Base-by-base conservation (phyloP, 2,113 vertebrate genomes). In the Dolichotis patagonum region DNA sequence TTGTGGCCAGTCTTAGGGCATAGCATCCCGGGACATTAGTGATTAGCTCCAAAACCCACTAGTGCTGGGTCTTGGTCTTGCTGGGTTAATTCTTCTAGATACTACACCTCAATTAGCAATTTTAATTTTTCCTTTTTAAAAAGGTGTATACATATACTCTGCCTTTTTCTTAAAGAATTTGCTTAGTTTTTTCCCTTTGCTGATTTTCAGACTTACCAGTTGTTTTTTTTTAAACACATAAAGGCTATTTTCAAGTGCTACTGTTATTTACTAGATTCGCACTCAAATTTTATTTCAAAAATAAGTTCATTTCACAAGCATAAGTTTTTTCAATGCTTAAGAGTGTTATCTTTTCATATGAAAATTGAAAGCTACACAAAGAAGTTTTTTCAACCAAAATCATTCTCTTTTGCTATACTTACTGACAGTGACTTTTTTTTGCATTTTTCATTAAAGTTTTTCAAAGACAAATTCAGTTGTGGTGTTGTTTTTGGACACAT, bases 401-500 rank as follows among this genome's bases (percentile, higher is more conserved):
- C 62, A 96, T 81, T 96, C 54, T 86, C 65, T 91, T 85, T 88
- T 95, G 56, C 43, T 96, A 75, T 84, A 93, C 26, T 83, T 94
- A 97, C 1, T 91, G 30, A 93, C 93, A 80, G 32, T 89, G 78
- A 88, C 77, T 97, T 96, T 96, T 60, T n/a, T 89, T 95, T 93
- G 65, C 14, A 83, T 91, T 96, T 94, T 97, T 93, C 93, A 91
- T 97, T 89, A 86, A 93, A 81, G 83, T 77, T 89, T 87, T 91
- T 93, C 75, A 95, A 96, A 97, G 62, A 93, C 75, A 94, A 97
- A 93, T 75, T 80, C 38, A 87, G 73, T 49, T 14, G 32, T 92
- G 20, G 63, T 97, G 86, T 89, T 96, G 96, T 89, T 92, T 96
- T 95, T 95, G 87, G 87, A 92, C 91, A 65, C 85, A n/a, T 93